Evolutionary conservation across 2,888 invertebrate genomes (phyloP).

Genomic region (Carpatolechia fugitivella): DNA sequence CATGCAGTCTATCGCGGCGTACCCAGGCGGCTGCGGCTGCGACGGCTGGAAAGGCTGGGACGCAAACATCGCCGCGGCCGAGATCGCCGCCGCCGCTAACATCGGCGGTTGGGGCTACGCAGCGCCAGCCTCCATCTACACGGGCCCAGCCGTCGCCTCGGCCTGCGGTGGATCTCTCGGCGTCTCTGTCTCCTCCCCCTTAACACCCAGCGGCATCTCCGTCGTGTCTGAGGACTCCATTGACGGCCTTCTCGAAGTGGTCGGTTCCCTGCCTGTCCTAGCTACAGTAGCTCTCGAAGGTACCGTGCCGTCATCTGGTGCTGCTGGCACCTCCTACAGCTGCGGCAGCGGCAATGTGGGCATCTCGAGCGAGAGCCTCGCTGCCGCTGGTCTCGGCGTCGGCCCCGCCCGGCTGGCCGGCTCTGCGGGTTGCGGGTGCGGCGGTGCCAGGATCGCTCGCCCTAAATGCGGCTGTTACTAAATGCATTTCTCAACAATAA

Average conservation of each 20-base stretch:
- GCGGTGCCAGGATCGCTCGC: too few relatives aligned
- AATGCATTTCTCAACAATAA: too few relatives aligned
- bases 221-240: conserved; percentile 36
- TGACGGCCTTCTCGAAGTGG: conserved; percentile 30
- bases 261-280: conserved; percentile 30
- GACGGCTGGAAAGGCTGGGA: background rate
- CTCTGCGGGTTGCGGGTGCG: background rate
- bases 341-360: conserved; percentile 28
- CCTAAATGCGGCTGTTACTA: too few relatives aligned
- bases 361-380: conserved; percentile 29
- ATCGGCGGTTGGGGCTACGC: background rate
- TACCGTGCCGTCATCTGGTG: conserved; percentile 21
- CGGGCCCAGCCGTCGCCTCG: conserved; percentile 13
- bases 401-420: too few relatives aligned
- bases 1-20: background rate
- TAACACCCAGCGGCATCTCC: conserved; percentile 40
- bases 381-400: conserved; percentile 33
- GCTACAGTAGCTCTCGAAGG: background rate
- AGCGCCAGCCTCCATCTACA: background rate
- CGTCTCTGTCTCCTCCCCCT: conserved; percentile 37
- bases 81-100: conserved; percentile 1
- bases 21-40: background rate
- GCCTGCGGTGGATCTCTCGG: conserved; percentile 31
- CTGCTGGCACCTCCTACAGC: conserved; percentile 26
- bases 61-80: background rate